A percentile compares a stretch with the other conserved stretches of the same genome.
Conservation (phyloP, 1,140 invertebrate species). For the Araneus ventricosus region DNA sequence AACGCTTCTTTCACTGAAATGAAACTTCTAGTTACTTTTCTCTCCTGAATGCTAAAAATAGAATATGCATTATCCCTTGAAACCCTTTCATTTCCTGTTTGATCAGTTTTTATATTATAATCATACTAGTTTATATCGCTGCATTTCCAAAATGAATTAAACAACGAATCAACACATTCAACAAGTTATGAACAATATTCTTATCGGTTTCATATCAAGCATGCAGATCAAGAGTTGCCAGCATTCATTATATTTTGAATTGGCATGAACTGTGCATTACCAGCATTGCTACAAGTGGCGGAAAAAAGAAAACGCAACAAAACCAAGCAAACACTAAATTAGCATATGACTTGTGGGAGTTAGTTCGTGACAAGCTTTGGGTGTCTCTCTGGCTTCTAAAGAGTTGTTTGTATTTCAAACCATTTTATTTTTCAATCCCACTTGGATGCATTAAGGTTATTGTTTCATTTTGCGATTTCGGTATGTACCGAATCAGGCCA, state of each 20-base stretch:
- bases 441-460: conserved; percentile 23
- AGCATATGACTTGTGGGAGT: conserved; percentile 27
- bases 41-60: no score
- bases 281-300: not conserved
- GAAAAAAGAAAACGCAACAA: not conserved
- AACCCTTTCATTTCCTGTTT: no score
- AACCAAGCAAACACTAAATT: not conserved
- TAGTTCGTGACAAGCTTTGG: conserved; percentile 8
- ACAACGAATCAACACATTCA: not conserved
- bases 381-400: conserved; percentile 10
- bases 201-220: not conserved
- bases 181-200: not conserved
- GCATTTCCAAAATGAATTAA: no score
- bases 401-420: conserved; percentile 8
- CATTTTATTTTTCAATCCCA: not conserved
- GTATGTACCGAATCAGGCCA: not conserved
- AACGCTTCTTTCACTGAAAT: no score
- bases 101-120: no score
- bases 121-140: no score
- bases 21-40: no score
- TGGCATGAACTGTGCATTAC: conserved; percentile 10
- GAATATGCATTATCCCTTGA: no score
- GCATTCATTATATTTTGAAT: not conserved
- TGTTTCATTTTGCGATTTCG: conserved; percentile 1
- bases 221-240: not conserved